phyloP scores from a whole-genome alignment of 1,140 invertebrate species.

The Heliconius melpomene region DNA sequence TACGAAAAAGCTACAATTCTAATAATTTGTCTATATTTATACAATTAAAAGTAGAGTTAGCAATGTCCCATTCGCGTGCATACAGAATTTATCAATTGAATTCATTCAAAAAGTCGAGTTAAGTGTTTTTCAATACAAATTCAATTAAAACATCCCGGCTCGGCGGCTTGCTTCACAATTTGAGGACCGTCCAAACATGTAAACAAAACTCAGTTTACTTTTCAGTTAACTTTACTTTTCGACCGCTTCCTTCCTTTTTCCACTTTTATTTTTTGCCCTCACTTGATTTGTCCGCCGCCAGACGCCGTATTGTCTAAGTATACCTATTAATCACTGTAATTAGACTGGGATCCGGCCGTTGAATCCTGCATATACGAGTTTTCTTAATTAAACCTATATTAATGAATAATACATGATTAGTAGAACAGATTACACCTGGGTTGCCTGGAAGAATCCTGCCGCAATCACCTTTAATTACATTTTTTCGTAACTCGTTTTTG shows the following conservation, averaged over 20 bases:
- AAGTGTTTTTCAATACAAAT: slow-evolving; percentile 54
- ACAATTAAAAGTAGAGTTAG: slow-evolving; percentile 17
- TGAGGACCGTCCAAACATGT: slow-evolving; percentile 55
- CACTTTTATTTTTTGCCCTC: slow-evolving; percentile 38
- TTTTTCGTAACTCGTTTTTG: no score
- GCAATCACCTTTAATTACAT: no score
- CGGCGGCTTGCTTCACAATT: slow-evolving; percentile 33
- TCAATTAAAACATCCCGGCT: slow-evolving; percentile 48
- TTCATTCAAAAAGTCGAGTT: slow-evolving; percentile 31
- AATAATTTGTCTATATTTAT: slow-evolving; percentile 7
- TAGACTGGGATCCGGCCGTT: no score
- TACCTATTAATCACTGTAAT: slow-evolving; percentile 32
- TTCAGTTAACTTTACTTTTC: slow-evolving; percentile 60
- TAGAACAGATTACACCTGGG: no score
- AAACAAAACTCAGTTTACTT: slow-evolving; percentile 56
- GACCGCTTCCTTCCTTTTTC: slow-evolving; percentile 45
- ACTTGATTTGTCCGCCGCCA: slow-evolving; percentile 36
- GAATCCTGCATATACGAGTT: no score
- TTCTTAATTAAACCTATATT: no score
- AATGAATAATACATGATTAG: no score
- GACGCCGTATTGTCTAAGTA: slow-evolving; percentile 29
- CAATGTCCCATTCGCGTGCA: slow-evolving; percentile 19
- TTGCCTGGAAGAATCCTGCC: no score
- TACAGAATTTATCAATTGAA: slow-evolving; percentile 29
- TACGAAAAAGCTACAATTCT: neutral